These are phyloP conservation scores for Xylota sylvarum DNA, from an alignment of 2,888 invertebrate species.

Conservation along the genomic window DNA sequence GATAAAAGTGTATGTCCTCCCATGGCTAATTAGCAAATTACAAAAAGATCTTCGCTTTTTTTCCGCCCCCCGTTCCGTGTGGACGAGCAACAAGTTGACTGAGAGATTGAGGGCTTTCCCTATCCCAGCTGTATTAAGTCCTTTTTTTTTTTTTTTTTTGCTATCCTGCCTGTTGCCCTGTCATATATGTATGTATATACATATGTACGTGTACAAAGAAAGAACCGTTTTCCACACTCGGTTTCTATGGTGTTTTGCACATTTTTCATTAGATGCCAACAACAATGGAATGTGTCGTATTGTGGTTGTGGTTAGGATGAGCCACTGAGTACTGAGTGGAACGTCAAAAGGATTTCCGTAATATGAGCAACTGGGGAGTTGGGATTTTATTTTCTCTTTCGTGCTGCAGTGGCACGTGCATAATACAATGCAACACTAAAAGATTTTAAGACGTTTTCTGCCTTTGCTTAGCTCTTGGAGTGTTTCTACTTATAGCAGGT, in stretches of 20 bases:
- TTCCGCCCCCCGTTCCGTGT: not conserved
- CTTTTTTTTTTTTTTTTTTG: not conserved
- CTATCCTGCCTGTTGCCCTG: slow-evolving; percentile 51
- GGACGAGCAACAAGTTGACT: slow-evolving; percentile 62
- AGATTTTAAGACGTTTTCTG: slow-evolving; percentile 24
- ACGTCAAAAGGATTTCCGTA: slow-evolving; percentile 56
- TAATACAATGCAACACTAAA: slow-evolving; percentile 16
- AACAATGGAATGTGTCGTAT: slow-evolving; percentile 54
- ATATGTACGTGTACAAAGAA: not conserved
- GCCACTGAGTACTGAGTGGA: slow-evolving; percentile 32
- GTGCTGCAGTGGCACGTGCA: slow-evolving; percentile 51
- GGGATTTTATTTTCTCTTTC: slow-evolving; percentile 9
- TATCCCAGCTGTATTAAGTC: not conserved
- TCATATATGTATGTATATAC: slow-evolving; percentile 5
- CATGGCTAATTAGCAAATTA: slow-evolving; percentile 63
- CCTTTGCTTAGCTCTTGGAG: not conserved
- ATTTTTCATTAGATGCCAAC: slow-evolving; percentile 70
- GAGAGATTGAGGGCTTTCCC: not conserved
- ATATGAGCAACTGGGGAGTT: slow-evolving; percentile 31
- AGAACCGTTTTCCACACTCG: slow-evolving; percentile 13
- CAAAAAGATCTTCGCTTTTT: slow-evolving; percentile 39
- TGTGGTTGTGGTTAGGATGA: slow-evolving; percentile 35
- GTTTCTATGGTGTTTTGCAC: slow-evolving; percentile 49
- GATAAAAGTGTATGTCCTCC: slow-evolving; percentile 45
- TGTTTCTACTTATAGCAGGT: slow-evolving; percentile 7